These are phyloP conservation scores for Epinephelus cyanopodus DNA, from an alignment of 2,113 vertebrate species.

Conservation along the genomic window DNA sequence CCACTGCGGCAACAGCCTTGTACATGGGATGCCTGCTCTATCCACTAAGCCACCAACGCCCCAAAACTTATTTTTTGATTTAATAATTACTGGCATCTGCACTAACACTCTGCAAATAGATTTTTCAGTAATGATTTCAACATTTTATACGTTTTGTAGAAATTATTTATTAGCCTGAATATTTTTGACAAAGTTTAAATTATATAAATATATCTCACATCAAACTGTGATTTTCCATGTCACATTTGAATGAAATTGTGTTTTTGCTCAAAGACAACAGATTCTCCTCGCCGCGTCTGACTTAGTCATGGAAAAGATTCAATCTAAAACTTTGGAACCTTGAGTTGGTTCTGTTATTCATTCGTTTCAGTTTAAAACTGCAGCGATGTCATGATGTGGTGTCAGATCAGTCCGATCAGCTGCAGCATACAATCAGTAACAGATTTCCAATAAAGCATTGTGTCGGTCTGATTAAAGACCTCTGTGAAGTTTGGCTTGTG, in stretches of 20 bases:
- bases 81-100: too few species aligned
- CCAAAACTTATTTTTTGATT: neutral
- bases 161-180: neutral
- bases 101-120: too few species aligned
- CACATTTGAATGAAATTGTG: neutral
- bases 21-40: too few species aligned
- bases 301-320: too few species aligned
- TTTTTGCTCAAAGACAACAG: too few species aligned
- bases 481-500: neutral
- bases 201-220: neutral
- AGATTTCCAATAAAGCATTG: neutral
- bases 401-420: neutral
- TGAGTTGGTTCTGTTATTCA: neutral
- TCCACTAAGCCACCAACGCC: too few species aligned
- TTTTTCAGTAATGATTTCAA: neutral
- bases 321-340: too few species aligned
- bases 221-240: neutral
- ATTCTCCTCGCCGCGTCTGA: too few species aligned
- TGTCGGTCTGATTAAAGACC: neutral
- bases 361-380: neutral
- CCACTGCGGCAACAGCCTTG: too few species aligned
- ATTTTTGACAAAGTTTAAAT: neutral
- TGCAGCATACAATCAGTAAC: neutral
- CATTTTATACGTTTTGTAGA: neutral
- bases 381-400: neutral